A percentile compares a stretch with the other conserved stretches of the same genome.
phyloP scores from a whole-genome alignment of 2,113 vertebrate genomes.

The Leuciscus idus region DNA sequence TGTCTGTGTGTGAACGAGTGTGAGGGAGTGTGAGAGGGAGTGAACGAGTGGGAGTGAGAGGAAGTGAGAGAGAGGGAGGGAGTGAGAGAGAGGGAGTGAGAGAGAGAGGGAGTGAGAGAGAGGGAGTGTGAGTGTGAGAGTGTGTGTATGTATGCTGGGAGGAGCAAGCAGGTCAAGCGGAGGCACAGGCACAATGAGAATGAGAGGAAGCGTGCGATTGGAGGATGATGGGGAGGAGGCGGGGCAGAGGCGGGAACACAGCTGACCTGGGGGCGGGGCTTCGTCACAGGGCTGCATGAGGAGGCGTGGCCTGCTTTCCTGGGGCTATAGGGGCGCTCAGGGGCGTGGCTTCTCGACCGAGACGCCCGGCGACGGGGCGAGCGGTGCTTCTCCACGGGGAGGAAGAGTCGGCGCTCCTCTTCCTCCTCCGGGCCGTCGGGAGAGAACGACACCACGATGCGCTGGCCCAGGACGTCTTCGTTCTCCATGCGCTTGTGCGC shows the following conservation, averaged over 20 bases:
- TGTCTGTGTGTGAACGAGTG: too few relatives aligned
- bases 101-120: too few relatives aligned
- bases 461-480: slow-evolving; percentile 93
- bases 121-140: too few relatives aligned
- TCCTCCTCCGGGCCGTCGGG: slow-evolving; percentile 76
- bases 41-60: fast-evolving
- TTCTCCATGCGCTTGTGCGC: slow-evolving; percentile 97
- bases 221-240: slow-evolving; percentile 58
- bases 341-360: slow-evolving; percentile 74
- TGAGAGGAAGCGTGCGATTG: slow-evolving; percentile 31
- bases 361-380: slow-evolving; percentile 89
- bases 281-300: slow-evolving; percentile 64
- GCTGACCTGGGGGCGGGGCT: slow-evolving; percentile 83
- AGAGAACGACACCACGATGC: slow-evolving; percentile 89
- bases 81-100: too few relatives aligned
- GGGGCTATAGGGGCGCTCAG: slow-evolving; percentile 80
- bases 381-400: slow-evolving; percentile 83
- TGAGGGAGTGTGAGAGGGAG: too few relatives aligned
- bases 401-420: slow-evolving; percentile 61
- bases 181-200: slow-evolving; percentile 48
- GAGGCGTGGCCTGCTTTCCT: slow-evolving; percentile 78
- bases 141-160: too few relatives aligned
- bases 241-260: slow-evolving; percentile 77
- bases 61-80: too few relatives aligned
- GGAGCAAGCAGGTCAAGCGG: not conserved